Conservation (phyloP, 2,797 vertebrate genomes). For the Cirrhinus mrigala region DNA sequence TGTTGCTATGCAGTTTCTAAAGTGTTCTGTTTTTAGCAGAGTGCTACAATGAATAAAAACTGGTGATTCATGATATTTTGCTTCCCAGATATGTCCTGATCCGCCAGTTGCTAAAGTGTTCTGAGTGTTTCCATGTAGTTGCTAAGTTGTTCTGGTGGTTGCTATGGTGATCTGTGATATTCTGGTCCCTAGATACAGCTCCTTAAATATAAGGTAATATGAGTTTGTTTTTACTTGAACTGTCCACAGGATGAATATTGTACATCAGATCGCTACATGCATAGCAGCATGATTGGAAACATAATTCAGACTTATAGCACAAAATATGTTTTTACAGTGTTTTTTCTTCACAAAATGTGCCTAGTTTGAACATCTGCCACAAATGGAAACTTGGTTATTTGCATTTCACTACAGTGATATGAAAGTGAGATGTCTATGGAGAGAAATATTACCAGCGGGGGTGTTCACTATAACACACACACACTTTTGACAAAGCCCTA, state of each 20-base stretch:
- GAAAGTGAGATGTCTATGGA: neutral
- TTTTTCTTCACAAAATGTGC: neutral
- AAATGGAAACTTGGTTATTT: neutral
- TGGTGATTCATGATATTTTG: neutral
- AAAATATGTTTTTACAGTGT: neutral
- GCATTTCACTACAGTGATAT: neutral
- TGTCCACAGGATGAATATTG: neutral
- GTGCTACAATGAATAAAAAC: neutral
- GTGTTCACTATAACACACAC: neutral
- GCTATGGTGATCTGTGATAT: constrained; percentile 1
- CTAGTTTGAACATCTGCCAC: neutral
- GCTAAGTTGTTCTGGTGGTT: neutral
- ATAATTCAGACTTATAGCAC: neutral
- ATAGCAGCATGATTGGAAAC: neutral
- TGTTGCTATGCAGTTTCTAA: neutral
- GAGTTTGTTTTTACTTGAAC: neutral
- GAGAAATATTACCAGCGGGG: neutral
- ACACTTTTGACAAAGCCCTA: constrained; percentile 1
- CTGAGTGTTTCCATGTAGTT: neutral
- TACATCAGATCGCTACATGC: neutral
- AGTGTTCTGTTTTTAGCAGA: neutral
- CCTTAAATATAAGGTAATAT: neutral
- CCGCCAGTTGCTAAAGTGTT: neutral
- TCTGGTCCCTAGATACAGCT: constrained; percentile 6
- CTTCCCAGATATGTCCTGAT: neutral